phyloP scores from a whole-genome alignment of 2,888 invertebrate species.

The Drosophila stalkeri region DNA sequence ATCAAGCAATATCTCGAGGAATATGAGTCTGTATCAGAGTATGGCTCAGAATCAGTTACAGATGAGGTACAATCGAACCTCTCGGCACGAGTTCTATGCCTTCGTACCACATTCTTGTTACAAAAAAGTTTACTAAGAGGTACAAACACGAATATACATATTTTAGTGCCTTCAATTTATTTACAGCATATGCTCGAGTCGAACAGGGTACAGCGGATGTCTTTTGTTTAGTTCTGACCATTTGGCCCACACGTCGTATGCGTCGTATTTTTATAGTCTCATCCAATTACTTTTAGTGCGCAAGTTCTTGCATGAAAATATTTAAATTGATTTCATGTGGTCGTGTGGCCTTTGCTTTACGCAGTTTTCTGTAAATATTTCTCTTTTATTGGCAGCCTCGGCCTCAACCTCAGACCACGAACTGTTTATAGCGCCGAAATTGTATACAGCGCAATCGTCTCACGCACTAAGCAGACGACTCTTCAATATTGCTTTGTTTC shows the following conservation, averaged over 20 bases:
- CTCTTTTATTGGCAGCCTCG: slow-evolving; percentile 27
- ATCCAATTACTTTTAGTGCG: slow-evolving; percentile 63
- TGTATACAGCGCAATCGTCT: slow-evolving; percentile 36
- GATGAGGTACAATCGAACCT: no score
- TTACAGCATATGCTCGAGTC: background rate
- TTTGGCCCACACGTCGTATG: slow-evolving; percentile 47
- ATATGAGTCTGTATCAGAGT: no score
- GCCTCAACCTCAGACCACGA: slow-evolving; percentile 6
- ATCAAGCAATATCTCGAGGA: no score
- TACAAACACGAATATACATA: no score
- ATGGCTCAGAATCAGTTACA: no score
- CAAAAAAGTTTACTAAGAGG: no score
- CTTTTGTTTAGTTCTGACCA: slow-evolving; percentile 15
- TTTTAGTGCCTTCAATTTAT: no score
- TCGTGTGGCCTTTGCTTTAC: background rate
- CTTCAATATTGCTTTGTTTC: background rate
- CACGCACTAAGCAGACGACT: background rate
- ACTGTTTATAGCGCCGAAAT: slow-evolving; percentile 40
- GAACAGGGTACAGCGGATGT: no score
- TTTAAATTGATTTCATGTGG: slow-evolving; percentile 77
- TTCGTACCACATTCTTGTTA: no score
- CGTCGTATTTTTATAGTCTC: slow-evolving; percentile 58
- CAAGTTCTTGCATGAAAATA: slow-evolving; percentile 53
- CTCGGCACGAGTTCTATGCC: no score
- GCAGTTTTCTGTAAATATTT: slow-evolving; percentile 56